phyloP scores from a whole-genome alignment of 2,797 vertebrate species.

The Cyprinella venusta region DNA sequence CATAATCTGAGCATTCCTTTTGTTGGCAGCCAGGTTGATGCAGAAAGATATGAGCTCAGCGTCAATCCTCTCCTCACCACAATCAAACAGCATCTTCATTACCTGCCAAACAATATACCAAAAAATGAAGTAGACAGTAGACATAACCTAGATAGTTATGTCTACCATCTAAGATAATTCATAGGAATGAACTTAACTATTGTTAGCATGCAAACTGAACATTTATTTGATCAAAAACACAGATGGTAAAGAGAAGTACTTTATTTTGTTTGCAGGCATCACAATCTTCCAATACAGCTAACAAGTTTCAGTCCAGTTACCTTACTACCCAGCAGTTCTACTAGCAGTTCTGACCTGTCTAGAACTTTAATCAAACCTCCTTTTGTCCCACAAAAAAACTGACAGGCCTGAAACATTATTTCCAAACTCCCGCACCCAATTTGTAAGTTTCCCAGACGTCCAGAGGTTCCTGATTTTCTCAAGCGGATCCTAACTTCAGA shows the following conservation, averaged over 20 bases:
- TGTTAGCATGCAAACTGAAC: background rate
- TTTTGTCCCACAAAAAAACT: conserved; percentile 27
- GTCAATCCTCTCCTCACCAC: conserved; percentile 83
- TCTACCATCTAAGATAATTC: background rate
- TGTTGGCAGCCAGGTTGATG: conserved; percentile 94
- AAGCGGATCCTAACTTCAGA: conserved; percentile 61
- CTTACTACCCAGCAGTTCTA: no score
- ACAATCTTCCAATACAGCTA: background rate
- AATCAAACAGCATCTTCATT: conserved; percentile 92
- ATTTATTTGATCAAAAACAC: background rate
- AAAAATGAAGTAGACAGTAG: background rate
- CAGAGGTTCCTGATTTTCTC: conserved; percentile 50
- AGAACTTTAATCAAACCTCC: conserved; percentile 38
- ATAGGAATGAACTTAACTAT: background rate
- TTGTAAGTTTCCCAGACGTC: conserved; percentile 55
- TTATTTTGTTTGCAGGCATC: background rate
- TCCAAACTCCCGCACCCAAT: conserved; percentile 55
- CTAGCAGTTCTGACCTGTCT: conserved; percentile 19
- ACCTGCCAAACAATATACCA: conserved; percentile 75
- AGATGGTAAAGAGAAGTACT: background rate
- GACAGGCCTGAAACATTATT: conserved; percentile 35
- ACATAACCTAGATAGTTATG: background rate
- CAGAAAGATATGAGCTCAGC: conserved; percentile 91
- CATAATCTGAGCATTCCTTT: conserved; percentile 91
- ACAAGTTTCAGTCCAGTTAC: background rate